phyloP scores from a whole-genome alignment of 2,113 vertebrate genomes.

The Ailurus styani region DNA sequence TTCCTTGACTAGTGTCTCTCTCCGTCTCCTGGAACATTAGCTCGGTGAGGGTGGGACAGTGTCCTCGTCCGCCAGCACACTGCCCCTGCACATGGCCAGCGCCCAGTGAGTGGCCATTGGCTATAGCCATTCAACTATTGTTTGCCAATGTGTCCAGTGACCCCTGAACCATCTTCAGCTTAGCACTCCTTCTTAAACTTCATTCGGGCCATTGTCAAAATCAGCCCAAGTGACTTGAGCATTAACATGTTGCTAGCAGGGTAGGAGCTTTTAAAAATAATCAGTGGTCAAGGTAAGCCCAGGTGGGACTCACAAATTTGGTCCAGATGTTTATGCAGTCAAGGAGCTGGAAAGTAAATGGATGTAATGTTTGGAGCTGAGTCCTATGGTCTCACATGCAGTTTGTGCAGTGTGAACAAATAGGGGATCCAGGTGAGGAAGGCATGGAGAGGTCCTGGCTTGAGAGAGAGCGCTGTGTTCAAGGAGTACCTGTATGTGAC shows the following conservation, averaged over 20 bases:
- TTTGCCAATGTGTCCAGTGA: not conserved
- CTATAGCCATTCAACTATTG: not conserved
- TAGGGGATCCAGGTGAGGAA: not conserved
- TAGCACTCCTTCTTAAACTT: not conserved
- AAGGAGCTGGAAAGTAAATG: not conserved
- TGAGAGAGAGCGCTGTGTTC: not conserved
- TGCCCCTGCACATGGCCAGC: not conserved
- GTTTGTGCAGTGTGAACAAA: not conserved
- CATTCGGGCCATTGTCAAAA: not conserved
- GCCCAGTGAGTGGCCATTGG: not conserved
- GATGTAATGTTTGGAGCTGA: not conserved
- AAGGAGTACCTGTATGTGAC: not conserved
- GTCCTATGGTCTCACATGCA: not conserved
- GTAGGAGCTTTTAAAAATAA: not conserved
- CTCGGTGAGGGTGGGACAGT: not conserved
- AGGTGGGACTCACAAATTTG: not conserved
- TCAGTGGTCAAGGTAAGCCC: not conserved
- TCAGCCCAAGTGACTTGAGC: not conserved
- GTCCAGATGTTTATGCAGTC: not conserved
- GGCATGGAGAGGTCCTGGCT: not conserved
- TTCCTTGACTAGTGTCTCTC: not conserved
- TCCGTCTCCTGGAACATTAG: not conserved
- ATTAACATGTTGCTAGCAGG: too few species aligned
- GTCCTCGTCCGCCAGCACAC: accelerated
- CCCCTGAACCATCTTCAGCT: not conserved